Evolutionary conservation across 2,113 vertebrate genomes (phyloP).

Genomic region (Otis tarda): DNA sequence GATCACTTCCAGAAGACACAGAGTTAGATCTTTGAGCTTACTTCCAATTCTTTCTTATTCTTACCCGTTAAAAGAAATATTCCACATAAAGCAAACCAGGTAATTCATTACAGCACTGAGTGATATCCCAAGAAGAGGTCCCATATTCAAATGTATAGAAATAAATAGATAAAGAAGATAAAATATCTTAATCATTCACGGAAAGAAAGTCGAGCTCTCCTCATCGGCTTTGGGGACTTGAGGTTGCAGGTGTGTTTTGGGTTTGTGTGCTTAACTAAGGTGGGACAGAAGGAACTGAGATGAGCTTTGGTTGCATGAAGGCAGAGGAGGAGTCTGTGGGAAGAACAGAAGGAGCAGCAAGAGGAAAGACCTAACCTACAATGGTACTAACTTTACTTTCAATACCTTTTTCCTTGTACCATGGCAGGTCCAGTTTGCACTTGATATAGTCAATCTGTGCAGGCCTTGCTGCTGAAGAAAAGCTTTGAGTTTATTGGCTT

Average conservation of each 20-base stretch:
- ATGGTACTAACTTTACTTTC: neutral
- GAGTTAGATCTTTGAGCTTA: conserved; percentile 20
- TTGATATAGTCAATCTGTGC: neutral
- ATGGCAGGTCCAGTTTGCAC: neutral
- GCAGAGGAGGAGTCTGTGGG: neutral
- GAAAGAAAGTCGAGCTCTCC: neutral
- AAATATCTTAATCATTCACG: neutral
- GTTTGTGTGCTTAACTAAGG: neutral
- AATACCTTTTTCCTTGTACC: neutral
- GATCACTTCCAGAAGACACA: conserved; percentile 61
- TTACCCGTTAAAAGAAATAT: neutral
- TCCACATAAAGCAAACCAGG: neutral
- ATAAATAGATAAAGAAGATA: neutral
- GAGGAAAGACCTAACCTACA: neutral
- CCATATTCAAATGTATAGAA: neutral
- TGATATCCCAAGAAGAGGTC: rapidly evolving
- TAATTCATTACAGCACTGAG: neutral
- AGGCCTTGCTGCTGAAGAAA: neutral
- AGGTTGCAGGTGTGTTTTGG: neutral
- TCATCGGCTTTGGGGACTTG: neutral
- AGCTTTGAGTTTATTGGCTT: neutral
- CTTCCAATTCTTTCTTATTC: conserved; percentile 17
- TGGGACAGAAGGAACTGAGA: neutral
- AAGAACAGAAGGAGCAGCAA: neutral
- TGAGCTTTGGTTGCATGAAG: neutral